Percentiles rank a stretch among this genome's conserved stretches.
Evolutionary conservation across 1,140 invertebrate species (phyloP).

Genomic region (Pollicipes pollicipes): DNA sequence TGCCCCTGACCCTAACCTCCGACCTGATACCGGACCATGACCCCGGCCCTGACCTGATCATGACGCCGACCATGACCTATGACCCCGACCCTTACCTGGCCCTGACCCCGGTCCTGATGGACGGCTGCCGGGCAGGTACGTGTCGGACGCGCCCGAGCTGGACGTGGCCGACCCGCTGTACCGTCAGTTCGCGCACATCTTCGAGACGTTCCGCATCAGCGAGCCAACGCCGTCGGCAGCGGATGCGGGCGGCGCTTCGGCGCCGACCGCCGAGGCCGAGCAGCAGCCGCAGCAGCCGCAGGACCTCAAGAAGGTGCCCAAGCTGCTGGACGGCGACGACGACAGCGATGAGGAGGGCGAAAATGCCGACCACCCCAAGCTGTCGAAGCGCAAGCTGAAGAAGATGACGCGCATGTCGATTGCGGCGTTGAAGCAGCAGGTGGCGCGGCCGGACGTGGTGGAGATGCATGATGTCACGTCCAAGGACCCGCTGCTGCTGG

Average conservation of each 20-base stretch:
- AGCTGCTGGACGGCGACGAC: slow-evolving; percentile 37
- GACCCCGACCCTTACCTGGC: too few relatives aligned
- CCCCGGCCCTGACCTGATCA: too few relatives aligned
- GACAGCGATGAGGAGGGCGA: slow-evolving; percentile 38
- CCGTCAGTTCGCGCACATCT: slow-evolving; percentile 62
- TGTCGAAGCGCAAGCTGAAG: slow-evolving; percentile 90
- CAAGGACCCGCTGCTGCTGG: slow-evolving; percentile 82
- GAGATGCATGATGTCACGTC: slow-evolving; percentile 99
- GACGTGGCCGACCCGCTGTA: slow-evolving; percentile 67
- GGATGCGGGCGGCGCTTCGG: slow-evolving; percentile 27
- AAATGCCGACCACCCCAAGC: slow-evolving; percentile 57
- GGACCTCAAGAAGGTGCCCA: slow-evolving; percentile 33
- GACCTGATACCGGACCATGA: too few relatives aligned
- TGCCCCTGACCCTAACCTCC: too few relatives aligned
- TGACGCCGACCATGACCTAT: too few relatives aligned
- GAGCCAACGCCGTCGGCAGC: slow-evolving; percentile 34
- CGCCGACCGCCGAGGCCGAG: slow-evolving; percentile 23
- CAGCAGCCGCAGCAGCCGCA: slow-evolving; percentile 8
- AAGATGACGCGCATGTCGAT: slow-evolving; percentile 82
- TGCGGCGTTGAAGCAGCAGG: slow-evolving; percentile 76
- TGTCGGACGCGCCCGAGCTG: slow-evolving; percentile 48
- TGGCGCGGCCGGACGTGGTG: slow-evolving; percentile 88
- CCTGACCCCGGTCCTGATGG: neutral
- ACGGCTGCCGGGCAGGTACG: slow-evolving; percentile 31
- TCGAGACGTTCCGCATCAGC: slow-evolving; percentile 68